These are phyloP conservation scores for Hoplostethus mediterraneus DNA, from an alignment of 2,797 vertebrate species.

Conservation along the genomic window DNA sequence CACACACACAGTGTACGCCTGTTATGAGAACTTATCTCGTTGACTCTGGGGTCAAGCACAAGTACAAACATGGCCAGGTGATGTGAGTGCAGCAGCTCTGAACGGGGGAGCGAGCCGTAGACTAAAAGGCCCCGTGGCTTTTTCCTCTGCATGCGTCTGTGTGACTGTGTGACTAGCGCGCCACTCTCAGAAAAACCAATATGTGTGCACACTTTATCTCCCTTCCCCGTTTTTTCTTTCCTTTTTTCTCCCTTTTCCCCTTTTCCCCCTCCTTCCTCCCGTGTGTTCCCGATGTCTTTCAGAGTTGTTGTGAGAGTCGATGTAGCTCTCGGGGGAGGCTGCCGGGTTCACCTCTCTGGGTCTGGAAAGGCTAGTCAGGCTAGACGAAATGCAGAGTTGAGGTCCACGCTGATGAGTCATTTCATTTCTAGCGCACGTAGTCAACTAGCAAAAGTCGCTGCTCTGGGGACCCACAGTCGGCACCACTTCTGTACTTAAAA, in stretches of 20 bases:
- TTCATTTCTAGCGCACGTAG: slow-evolving; percentile 11
- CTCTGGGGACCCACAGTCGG: slow-evolving; percentile 26
- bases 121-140: slow-evolving; percentile 51
- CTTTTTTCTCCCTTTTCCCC: slow-evolving; percentile 41
- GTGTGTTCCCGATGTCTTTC: slow-evolving; percentile 41
- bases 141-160: slow-evolving; percentile 46
- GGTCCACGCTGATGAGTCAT: neutral
- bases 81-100: slow-evolving; percentile 51
- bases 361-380: slow-evolving; percentile 32
- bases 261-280: slow-evolving; percentile 28
- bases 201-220: slow-evolving; percentile 37
- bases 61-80: slow-evolving; percentile 66
- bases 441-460: slow-evolving; percentile 16
- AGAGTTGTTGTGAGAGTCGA: slow-evolving; percentile 37
- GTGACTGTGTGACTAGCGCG: slow-evolving; percentile 36
- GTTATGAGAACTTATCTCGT: slow-evolving; percentile 62
- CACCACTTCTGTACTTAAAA: neutral
- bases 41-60: slow-evolving; percentile 64
- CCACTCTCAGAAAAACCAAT: slow-evolving; percentile 37
- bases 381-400: neutral
- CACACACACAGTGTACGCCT: slow-evolving; percentile 51
- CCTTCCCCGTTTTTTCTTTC: slow-evolving; percentile 48
- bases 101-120: neutral
- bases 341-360: slow-evolving; percentile 36
- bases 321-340: slow-evolving; percentile 43